Evolutionary conservation across 2,113 vertebrate species (phyloP).

Genomic region (Halichoeres trimaculatus): DNA sequence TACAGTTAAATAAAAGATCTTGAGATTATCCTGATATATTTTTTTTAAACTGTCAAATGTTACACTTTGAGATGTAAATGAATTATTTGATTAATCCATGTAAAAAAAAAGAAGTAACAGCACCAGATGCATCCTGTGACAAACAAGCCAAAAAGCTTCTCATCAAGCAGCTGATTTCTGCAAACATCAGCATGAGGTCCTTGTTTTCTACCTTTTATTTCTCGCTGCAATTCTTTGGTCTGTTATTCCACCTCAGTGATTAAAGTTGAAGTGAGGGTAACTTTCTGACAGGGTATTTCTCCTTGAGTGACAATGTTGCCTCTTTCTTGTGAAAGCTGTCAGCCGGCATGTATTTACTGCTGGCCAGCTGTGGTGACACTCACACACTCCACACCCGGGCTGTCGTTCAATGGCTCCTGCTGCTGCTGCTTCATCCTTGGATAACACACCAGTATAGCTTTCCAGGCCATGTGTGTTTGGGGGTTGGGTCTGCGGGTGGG

Average conservation of each 20-base stretch:
- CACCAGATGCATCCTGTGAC: background rate
- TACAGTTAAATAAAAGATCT: no score
- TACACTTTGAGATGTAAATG: no score
- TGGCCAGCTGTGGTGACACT: constrained; percentile 50
- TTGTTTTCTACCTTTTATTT: constrained; percentile 11
- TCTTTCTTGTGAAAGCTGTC: constrained; percentile 50
- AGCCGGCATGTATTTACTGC: constrained; percentile 45
- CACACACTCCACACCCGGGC: constrained; percentile 18
- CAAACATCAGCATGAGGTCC: background rate
- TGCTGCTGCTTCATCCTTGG: constrained; percentile 21
- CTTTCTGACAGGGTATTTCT: constrained; percentile 24
- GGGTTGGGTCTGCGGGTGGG: background rate
- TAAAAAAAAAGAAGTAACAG: background rate
- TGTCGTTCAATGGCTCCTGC: constrained; percentile 16
- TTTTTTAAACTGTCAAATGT: no score
- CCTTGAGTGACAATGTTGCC: constrained; percentile 39
- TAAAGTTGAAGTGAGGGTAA: constrained; percentile 37
- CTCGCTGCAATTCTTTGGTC: background rate
- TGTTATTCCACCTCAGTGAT: constrained; percentile 32
- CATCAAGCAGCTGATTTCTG: background rate
- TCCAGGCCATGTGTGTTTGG: constrained; percentile 22
- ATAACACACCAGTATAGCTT: constrained; percentile 27
- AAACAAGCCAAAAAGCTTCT: background rate
- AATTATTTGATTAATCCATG: constrained; percentile 1
- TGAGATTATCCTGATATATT: no score